Base-by-base conservation (phyloP, 2,888 invertebrate species). In the Mimumesa dahlbomi region DNA sequence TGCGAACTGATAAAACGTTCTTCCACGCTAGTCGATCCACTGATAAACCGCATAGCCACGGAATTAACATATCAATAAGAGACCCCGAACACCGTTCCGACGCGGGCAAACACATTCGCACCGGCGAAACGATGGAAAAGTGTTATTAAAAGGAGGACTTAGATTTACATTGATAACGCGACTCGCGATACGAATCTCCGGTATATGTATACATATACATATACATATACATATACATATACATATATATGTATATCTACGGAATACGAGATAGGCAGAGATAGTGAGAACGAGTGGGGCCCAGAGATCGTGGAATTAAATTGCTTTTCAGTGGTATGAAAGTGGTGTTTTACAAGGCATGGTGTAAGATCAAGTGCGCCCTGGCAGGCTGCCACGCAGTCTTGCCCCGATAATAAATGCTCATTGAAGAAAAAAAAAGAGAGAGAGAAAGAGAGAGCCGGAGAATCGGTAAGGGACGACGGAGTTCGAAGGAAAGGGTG, bases 321-420 rank as follows among this genome's bases (percentile, higher is more conserved):
- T 82, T 83, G 81, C 81, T 77, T 79, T 77, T 77, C 78, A 75
- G 81, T 77, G 73, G 76, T 82, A 78, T 82, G 71, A 75, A 82
- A 80, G 78, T 82, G 73, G 67, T 80, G 80, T 77, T 79, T 77
- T 78, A 80, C 80, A 77, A 82, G 80, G 77, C 69, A 72, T 82
- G 76, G 67, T 68, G 77, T 75, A 81, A 81, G 81, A 81, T 81
- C 81, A 79, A 81, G 81, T 75, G 79, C 75, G 75, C 73, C 62
- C 75, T 77, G 81, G 81, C 81, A 81, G 67, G 70, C 79, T 81
- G 79, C 79, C 81, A 77, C 73, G 67, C 75, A 65, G 79, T 81
- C 78, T 78, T 73, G 69, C 63, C 58, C 70, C 63, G 75, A 81
- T 81, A 81, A 81, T 81, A 81, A 81, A 81, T 81, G 81, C 81